These are phyloP conservation scores for Thryonomys swinderianus DNA, from an alignment of 2,113 vertebrate genomes.

Conservation along the genomic window DNA sequence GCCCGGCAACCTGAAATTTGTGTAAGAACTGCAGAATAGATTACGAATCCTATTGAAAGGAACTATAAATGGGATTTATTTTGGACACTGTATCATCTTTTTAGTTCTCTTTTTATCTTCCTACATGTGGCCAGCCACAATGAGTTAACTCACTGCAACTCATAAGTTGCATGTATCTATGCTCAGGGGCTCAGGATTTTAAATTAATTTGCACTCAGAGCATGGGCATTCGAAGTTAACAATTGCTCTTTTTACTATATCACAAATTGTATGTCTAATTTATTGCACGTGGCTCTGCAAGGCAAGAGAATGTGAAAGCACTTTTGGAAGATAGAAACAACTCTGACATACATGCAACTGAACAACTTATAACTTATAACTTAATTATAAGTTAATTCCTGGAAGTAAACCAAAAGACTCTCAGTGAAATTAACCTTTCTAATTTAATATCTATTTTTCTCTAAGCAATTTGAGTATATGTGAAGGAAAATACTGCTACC, in stretches of 20 bases:
- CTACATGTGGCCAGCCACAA: background rate
- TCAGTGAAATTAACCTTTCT: constrained; percentile 9
- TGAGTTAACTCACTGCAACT: no score
- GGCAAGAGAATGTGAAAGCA: background rate
- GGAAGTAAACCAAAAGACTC: background rate
- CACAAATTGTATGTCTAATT: background rate
- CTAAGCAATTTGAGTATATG: background rate
- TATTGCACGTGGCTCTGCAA: background rate
- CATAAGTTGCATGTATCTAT: background rate
- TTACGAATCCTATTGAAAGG: background rate
- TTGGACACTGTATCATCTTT: background rate
- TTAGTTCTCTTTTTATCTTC: constrained; percentile 8
- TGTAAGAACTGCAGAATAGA: background rate
- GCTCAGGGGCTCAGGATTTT: background rate
- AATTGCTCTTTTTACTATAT: background rate
- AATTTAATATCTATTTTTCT: constrained; percentile 12
- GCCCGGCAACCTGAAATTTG: no score
- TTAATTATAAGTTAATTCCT: constrained; percentile 22
- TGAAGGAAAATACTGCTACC: background rate
- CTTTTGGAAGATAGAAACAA: constrained; percentile 5
- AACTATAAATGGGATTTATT: background rate
- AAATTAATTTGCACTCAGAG: background rate
- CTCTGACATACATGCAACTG: background rate
- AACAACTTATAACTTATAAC: background rate
- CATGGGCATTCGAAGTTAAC: background rate